Conservation (phyloP, 2,888 invertebrate genomes). For the Boloria selene region DNA sequence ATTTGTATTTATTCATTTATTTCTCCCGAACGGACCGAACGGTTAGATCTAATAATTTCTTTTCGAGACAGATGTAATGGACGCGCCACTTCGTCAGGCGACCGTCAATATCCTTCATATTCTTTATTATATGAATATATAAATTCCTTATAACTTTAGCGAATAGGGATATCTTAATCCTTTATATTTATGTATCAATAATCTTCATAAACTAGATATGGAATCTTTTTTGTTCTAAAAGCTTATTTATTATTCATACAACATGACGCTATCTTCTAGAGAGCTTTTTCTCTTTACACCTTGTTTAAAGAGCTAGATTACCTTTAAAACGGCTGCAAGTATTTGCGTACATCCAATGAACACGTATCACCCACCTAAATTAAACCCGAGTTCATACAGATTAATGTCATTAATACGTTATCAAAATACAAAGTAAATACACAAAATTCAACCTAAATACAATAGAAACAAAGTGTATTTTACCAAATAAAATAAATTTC, state of each 20-base stretch:
- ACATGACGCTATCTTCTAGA: not conserved
- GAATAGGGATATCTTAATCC: too few species aligned
- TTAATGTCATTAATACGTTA: conserved; percentile 49
- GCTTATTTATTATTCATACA: not conserved
- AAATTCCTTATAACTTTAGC: too few species aligned
- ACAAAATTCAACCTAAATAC: conserved; percentile 31
- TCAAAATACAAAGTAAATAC: conserved; percentile 38
- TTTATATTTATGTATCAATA: too few species aligned
- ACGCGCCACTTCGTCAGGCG: too few species aligned
- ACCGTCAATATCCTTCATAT: too few species aligned
- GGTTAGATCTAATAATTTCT: too few species aligned
- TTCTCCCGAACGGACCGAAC: too few species aligned
- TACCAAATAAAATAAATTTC: conserved; percentile 33
- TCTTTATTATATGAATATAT: too few species aligned
- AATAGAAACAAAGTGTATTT: conserved; percentile 36
- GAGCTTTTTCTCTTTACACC: not conserved
- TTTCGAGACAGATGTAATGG: too few species aligned
- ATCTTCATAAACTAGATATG: too few species aligned
- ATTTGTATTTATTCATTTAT: too few species aligned
- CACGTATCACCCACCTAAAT: conserved; percentile 44
- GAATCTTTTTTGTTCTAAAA: too few species aligned
- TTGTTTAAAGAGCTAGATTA: conserved; percentile 16
- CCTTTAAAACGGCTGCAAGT: conserved; percentile 26
- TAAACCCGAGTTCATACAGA: conserved; percentile 45
- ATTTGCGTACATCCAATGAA: conserved; percentile 41